phyloP scores from a whole-genome alignment of 2,113 vertebrate species.

The Otis tarda region DNA sequence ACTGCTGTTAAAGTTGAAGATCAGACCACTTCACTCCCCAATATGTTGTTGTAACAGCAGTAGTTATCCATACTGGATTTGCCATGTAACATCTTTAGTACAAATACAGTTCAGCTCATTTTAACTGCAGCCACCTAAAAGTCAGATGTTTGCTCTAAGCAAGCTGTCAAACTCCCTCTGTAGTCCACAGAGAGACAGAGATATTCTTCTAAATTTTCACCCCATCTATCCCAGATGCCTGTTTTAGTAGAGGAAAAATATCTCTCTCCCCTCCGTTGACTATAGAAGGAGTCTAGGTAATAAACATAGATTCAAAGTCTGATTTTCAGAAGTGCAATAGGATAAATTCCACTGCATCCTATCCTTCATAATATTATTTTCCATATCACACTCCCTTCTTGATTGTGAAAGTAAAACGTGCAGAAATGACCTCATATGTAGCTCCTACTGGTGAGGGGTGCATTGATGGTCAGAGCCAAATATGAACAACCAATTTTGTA shows the following conservation, averaged over 20 bases:
- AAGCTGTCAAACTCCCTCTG: neutral
- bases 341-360: neutral
- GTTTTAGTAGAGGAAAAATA: neutral
- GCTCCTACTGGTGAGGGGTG: neutral
- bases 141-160: neutral
- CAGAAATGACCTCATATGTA: neutral
- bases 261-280: neutral
- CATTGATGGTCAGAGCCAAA: neutral
- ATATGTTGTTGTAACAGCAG: neutral
- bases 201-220: neutral
- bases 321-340: neutral
- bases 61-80: neutral
- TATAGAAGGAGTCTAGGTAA: neutral
- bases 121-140: neutral
- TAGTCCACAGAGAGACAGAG: neutral
- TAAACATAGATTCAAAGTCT: neutral
- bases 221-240: neutral
- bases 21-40: neutral
- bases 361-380: neutral
- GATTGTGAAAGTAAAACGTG: neutral
- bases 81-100: neutral
- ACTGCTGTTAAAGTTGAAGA: neutral
- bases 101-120: neutral
- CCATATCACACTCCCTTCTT: neutral
- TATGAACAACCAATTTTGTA: neutral